Evolutionary conservation across 2,888 invertebrate genomes (phyloP), one percentile per base, ranked within the genome.

Genomic region (Idaea straminata): DNA sequence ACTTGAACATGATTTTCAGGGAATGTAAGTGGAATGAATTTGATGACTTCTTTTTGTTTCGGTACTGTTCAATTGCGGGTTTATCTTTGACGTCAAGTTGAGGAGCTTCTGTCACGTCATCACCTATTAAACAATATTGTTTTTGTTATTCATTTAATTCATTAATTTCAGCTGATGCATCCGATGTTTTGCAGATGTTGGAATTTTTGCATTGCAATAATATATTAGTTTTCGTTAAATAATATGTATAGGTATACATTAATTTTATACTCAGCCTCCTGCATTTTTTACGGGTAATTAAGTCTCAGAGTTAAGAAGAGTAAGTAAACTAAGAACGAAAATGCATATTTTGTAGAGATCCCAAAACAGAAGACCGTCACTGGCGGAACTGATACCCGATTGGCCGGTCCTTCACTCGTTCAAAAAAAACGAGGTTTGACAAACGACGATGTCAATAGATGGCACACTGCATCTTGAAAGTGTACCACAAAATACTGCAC

Each of bases 321-420:
- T 59, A 59, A 70, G 72, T 74, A 74, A 67, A 80, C 70, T 89
- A 89, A 89, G 88, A 84, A 47, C 5, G 82, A 82, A 75, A 77
- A 81, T 89, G 86, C 81, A 87, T 90, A 86, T 92, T 91, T 92
- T 92, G 83, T 92, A 92, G 92, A 91, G 87, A 91, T 83, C 86
- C 82, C 88, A 91, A 83, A 91, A 85, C 87, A 95, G 97, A 95
- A 95, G 97, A 94, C 96, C 95, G 87, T 98, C 97, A 85, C 95
- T 98, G 93, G 97, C 97, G 84, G 98, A 98, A 94, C 95, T 98
- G 94, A 98, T 98, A 92, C 98, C 98, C 86, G 98, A 98, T 94
- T 98, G 98, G 98, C 98, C 98, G 86, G 96, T 95, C 88, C 96
- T 97, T 88, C 96, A 96, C 92, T 96, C 95, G 94, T 95, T 95